A percentile compares a stretch with the other conserved stretches of the same genome.
Conservation (phyloP, 2,888 invertebrate genomes). For the Acleris holmiana region DNA sequence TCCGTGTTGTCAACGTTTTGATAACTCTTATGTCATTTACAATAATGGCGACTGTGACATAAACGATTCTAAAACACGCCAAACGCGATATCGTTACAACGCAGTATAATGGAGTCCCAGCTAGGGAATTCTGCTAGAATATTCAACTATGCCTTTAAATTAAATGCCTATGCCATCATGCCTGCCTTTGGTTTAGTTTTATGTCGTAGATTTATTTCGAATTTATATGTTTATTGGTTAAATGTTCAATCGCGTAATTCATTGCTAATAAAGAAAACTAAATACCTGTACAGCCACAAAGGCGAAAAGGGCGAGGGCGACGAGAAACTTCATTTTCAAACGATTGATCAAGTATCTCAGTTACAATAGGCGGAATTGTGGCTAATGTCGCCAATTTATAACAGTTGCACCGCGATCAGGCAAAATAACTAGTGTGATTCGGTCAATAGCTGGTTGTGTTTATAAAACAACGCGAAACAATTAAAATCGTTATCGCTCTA, state of each 20-base stretch:
- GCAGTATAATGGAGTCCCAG: no score
- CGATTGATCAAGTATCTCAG: conserved; percentile 37
- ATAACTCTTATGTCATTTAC: no score
- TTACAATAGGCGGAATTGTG: conserved; percentile 48
- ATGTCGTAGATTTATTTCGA: no score
- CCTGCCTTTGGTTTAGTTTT: no score
- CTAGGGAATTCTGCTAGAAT: no score
- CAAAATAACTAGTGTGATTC: conserved; percentile 59
- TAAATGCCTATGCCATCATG: no score
- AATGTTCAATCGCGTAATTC: background rate
- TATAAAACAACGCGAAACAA: conserved; percentile 69
- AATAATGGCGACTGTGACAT: no score
- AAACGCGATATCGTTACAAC: no score
- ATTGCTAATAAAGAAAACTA: background rate
- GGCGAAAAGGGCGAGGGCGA: conserved; percentile 62
- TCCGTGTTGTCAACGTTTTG: no score
- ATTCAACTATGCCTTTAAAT: no score
- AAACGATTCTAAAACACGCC: no score
- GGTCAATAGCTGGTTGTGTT: conserved; percentile 58
- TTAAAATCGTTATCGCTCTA: conserved; percentile 62
- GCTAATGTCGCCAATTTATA: conserved; percentile 59
- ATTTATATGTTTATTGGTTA: no score
- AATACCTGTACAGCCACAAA: conserved; percentile 70
- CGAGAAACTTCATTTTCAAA: conserved; percentile 63
- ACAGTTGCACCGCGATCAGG: conserved; percentile 45